phyloP scores from a whole-genome alignment of 2,888 invertebrate genomes.

The Pammene aurita region DNA sequence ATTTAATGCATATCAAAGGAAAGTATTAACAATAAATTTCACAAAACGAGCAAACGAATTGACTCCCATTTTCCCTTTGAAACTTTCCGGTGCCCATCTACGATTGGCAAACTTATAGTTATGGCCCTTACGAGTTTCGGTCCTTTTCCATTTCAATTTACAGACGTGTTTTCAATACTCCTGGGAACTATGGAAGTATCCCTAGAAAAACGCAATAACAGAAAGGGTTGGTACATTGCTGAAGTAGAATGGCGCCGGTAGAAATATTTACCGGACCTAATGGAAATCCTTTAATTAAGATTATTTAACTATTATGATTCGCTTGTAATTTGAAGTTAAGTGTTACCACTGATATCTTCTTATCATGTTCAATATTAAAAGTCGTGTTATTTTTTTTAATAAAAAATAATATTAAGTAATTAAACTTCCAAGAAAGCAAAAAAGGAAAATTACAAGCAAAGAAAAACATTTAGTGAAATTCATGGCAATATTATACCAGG shows the following conservation, averaged over 20 bases:
- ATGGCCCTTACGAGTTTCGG: constrained; percentile 66
- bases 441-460: too few relatives aligned
- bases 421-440: too few relatives aligned
- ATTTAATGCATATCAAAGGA: constrained; percentile 20
- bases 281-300: constrained; percentile 28
- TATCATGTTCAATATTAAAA: too few relatives aligned
- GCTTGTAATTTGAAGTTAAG: constrained; percentile 3
- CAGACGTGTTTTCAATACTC: constrained; percentile 70
- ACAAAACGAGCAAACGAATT: constrained; percentile 39
- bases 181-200: constrained; percentile 57
- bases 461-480: too few relatives aligned
- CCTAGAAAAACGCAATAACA: constrained; percentile 61
- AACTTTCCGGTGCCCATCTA: constrained; percentile 47
- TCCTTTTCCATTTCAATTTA: constrained; percentile 76
- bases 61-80: constrained; percentile 36
- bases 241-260: constrained; percentile 28
- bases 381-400: too few relatives aligned
- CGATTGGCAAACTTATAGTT: constrained; percentile 63
- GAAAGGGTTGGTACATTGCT: constrained; percentile 52
- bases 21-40: constrained; percentile 40
- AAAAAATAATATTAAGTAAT: too few relatives aligned
- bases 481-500: too few relatives aligned
- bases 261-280: constrained; percentile 36
- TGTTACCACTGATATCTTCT: too few relatives aligned
- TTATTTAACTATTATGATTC: neutral